Percentiles rank a stretch among this genome's conserved stretches.
phyloP scores from a whole-genome alignment of 2,888 invertebrate species.

The Sinohyriopsis cumingii region DNA sequence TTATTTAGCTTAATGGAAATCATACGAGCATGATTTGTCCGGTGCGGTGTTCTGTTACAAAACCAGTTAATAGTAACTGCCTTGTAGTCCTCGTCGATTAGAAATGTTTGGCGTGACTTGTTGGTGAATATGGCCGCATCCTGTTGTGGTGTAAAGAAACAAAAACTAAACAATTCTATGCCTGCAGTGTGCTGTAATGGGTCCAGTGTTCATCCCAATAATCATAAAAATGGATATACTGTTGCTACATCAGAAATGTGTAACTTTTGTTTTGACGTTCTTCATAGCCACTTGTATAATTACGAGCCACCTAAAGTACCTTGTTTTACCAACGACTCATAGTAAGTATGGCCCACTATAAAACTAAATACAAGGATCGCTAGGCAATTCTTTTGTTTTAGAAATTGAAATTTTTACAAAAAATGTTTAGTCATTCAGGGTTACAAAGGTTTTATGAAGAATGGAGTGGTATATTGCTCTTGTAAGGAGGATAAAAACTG shows the following conservation, averaged over 20 bases:
- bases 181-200: slow-evolving; percentile 70
- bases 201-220: slow-evolving; percentile 70
- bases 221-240: slow-evolving; percentile 64
- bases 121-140: slow-evolving; percentile 83
- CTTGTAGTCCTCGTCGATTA: neutral
- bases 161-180: slow-evolving; percentile 83
- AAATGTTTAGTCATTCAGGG: too few relatives aligned
- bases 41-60: too few relatives aligned
- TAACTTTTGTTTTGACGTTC: slow-evolving; percentile 98
- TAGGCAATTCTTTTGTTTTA: too few relatives aligned
- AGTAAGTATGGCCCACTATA: slow-evolving; percentile 80
- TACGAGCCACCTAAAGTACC: slow-evolving; percentile 90
- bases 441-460: too few relatives aligned
- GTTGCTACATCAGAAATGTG: slow-evolving; percentile 86
- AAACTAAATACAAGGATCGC: neutral
- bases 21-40: too few relatives aligned
- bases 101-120: slow-evolving; percentile 20
- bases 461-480: too few relatives aligned
- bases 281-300: slow-evolving; percentile 94
- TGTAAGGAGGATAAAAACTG: too few relatives aligned
- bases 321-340: slow-evolving; percentile 94
- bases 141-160: slow-evolving; percentile 93
- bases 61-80: too few relatives aligned
- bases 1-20: too few relatives aligned
- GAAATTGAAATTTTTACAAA: too few relatives aligned